Conservation (phyloP, 2,888 invertebrate species). For the Monoplex corrugatus region DNA sequence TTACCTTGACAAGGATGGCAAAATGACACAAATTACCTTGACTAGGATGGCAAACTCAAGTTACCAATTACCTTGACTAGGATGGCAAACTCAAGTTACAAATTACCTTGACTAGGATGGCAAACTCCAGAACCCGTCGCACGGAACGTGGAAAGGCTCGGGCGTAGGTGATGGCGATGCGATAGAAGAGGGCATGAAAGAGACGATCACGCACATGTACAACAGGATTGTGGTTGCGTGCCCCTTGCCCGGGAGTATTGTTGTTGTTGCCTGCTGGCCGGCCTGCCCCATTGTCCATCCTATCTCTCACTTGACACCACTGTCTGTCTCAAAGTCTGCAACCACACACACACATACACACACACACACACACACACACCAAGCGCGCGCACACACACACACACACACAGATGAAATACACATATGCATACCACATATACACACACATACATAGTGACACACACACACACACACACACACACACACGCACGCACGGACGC, state of each 20-base stretch:
- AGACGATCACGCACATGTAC: conserved; percentile 90
- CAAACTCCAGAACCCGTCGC: conserved; percentile 91
- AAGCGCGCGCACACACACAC: neutral
- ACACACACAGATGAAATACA: neutral
- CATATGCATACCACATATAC: no score
- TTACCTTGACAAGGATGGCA: no score
- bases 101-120: conserved; percentile 89
- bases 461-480: no score
- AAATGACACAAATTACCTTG: conserved; percentile 84
- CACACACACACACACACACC: conserved; percentile 1
- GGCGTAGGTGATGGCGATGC: conserved; percentile 95
- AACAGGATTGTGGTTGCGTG: conserved; percentile 74
- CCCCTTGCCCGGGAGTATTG: conserved; percentile 57
- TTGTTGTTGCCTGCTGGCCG: conserved; percentile 44
- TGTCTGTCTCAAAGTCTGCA: neutral
- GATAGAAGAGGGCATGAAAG: conserved; percentile 96
- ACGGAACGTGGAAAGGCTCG: conserved; percentile 91
- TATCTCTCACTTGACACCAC: neutral
- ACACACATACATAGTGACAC: no score
- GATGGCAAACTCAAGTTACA: neutral
- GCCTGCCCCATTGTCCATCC: conserved; percentile 48
- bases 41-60: conserved; percentile 92
- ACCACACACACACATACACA: neutral
- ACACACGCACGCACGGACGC: no score
- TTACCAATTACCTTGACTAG: neutral